Evolutionary conservation across 2,113 vertebrate species (phyloP).

Genomic region (Rattus norvegicus): DNA sequence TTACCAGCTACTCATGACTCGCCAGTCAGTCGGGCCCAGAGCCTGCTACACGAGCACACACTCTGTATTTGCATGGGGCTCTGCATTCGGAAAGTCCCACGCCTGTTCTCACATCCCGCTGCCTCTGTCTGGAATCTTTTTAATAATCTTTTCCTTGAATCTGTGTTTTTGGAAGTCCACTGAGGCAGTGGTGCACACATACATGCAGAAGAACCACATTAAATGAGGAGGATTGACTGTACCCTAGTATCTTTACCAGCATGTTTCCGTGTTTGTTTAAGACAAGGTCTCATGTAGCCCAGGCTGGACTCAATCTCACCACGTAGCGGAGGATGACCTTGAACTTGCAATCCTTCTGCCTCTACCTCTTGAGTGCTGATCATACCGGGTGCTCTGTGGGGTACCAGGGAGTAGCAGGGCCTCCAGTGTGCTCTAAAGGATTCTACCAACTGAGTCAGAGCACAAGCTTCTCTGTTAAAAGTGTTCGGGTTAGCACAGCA

Average conservation of each 20-base stretch:
- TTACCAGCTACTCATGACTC: background rate
- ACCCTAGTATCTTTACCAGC: background rate
- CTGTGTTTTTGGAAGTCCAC: background rate
- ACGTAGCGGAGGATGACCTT: background rate
- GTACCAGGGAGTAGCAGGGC: background rate
- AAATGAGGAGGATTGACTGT: background rate
- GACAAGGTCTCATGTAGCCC: background rate
- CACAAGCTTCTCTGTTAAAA: no score
- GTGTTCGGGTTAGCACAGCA: background rate
- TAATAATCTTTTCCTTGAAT: background rate
- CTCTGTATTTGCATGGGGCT: no score
- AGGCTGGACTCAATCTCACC: background rate
- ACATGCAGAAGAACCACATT: background rate
- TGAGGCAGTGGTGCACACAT: background rate
- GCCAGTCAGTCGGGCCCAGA: no score
- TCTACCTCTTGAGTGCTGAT: background rate
- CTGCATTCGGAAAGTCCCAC: background rate
- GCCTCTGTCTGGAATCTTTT: background rate
- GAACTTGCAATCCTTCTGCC: background rate
- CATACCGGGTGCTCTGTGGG: no score
- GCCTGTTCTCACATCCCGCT: background rate
- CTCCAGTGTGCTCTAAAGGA: no score
- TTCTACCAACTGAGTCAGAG: background rate
- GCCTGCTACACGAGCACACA: accelerated
- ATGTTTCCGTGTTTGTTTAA: background rate